Evolutionary conservation across 2,888 invertebrate genomes (phyloP).

Genomic region (Epirrita christyi): DNA sequence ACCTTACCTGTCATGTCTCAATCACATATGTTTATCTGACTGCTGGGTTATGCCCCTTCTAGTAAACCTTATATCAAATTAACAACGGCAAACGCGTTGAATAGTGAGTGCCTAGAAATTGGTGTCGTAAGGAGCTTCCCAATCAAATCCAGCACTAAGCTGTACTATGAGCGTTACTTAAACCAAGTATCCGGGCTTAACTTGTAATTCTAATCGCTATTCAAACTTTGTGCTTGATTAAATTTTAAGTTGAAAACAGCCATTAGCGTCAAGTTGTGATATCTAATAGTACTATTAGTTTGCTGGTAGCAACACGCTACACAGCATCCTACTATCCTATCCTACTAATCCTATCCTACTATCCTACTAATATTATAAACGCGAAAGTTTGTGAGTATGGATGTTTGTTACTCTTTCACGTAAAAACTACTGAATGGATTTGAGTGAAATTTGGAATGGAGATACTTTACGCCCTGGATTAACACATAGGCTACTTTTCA

Average conservation of each 20-base stretch:
- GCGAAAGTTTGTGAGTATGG: too few species aligned
- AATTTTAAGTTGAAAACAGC: constrained; percentile 26
- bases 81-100: constrained; percentile 55
- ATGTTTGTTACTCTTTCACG: too few species aligned
- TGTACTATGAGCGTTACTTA: constrained; percentile 43
- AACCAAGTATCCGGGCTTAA: constrained; percentile 27
- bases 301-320: constrained; percentile 6
- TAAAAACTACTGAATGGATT: too few species aligned
- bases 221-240: constrained; percentile 28
- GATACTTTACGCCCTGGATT: too few species aligned
- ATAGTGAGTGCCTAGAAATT: constrained; percentile 67
- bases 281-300: constrained; percentile 24
- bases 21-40: neutral
- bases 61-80: constrained; percentile 29
- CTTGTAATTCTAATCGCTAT: constrained; percentile 33
- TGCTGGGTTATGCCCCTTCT: constrained; percentile 24
- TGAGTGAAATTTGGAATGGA: too few species aligned
- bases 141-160: constrained; percentile 31
- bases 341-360: too few species aligned
- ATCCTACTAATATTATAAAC: too few species aligned
- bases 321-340: too few species aligned
- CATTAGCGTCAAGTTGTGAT: constrained; percentile 26
- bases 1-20: too few species aligned
- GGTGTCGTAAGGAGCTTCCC: constrained; percentile 46
- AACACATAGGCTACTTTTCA: too few species aligned